Evolutionary conservation across 2,888 invertebrate genomes (phyloP), one percentile per base, ranked within the genome.

Genomic region (Coenonympha arcania): DNA sequence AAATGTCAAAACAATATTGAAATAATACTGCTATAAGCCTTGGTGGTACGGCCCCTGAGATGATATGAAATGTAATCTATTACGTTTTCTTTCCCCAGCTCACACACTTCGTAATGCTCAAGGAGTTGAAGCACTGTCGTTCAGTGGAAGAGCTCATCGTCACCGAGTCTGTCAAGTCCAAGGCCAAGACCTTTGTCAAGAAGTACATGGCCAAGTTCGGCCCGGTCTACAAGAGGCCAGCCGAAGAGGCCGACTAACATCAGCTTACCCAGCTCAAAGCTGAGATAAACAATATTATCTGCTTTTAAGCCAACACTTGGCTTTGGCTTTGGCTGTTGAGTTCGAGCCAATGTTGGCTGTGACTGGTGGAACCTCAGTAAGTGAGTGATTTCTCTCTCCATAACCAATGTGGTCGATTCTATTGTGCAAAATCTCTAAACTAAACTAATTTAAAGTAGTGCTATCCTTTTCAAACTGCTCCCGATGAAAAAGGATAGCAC

Each of bases 171-270:
- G 98, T 98, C 5, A 95, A 96, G 64, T 92, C 93, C 62, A 99
- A 99, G 79, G 96, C 98, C 15, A 94, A 94, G 74, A 98, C 96
- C 79, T 98, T 95, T 76, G 95, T 98, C 48, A 92, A 90, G 68
- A 97, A 96, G 73, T 98, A 98, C 79, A 98, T 99, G 98, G 91
- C 91, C 18, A 96, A 96, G 79, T 97, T 95, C 79, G 96, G 96
- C 0, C 89, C 92, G 1, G 88, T 92, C 22, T 95, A 95, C 80
- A 88, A 88, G 56, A 86, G 91, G 58, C 89, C 91, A 30, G 88
- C 89, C 6, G 92, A 92, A 62, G 92, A 92, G 62, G 69, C 76
- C n/a, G 88, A 88, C 62, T 87, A 81, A 62, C 76, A 58, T 6
- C 43, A 50, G 41, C 48, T 58, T 22, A 42, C 52, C 39, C 55